phyloP scores from a whole-genome alignment of 2,888 invertebrate genomes.

The Caenorhabditis parvicauda region DNA sequence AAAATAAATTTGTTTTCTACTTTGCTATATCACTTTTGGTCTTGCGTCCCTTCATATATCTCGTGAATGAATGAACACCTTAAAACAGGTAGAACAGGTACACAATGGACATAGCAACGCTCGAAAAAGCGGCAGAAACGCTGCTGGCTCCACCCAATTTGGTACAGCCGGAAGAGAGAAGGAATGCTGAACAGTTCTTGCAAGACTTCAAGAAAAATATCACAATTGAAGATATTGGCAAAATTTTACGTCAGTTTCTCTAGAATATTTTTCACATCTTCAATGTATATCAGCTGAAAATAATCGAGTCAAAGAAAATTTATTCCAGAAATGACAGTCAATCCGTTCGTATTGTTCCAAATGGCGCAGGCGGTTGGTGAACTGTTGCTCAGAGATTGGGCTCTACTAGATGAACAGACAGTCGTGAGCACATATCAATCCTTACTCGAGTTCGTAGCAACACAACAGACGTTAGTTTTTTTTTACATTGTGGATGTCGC shows the following conservation, averaged over 20 bases:
- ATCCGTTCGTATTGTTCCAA: slow-evolving; percentile 82
- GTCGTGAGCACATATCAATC: slow-evolving; percentile 73
- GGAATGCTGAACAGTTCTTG: slow-evolving; percentile 48
- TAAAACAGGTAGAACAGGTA: not conserved
- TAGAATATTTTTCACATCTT: not conserved
- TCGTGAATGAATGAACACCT: too few species aligned
- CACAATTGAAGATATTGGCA: slow-evolving; percentile 32
- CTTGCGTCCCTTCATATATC: not conserved
- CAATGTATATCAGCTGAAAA: not conserved
- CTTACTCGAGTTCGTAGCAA: slow-evolving; percentile 26
- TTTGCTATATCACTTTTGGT: too few species aligned
- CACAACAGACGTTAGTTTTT: not conserved
- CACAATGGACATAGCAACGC: slow-evolving; percentile 36
- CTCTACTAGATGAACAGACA: slow-evolving; percentile 72
- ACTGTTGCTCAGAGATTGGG: slow-evolving; percentile 82
- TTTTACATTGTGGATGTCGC: slow-evolving; percentile 77
- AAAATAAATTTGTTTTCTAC: too few species aligned
- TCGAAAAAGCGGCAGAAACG: slow-evolving; percentile 48
- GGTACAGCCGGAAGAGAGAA: slow-evolving; percentile 34
- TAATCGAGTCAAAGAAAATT: not conserved
- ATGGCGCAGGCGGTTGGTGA: slow-evolving; percentile 79
- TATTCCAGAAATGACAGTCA: slow-evolving; percentile 40
- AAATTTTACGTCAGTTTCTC: slow-evolving; percentile 29
- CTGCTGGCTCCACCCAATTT: slow-evolving; percentile 46
- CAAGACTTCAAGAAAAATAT: slow-evolving; percentile 34